Evolutionary conservation across 2,113 vertebrate genomes (phyloP).

Genomic region (Tragelaphus imberbis): DNA sequence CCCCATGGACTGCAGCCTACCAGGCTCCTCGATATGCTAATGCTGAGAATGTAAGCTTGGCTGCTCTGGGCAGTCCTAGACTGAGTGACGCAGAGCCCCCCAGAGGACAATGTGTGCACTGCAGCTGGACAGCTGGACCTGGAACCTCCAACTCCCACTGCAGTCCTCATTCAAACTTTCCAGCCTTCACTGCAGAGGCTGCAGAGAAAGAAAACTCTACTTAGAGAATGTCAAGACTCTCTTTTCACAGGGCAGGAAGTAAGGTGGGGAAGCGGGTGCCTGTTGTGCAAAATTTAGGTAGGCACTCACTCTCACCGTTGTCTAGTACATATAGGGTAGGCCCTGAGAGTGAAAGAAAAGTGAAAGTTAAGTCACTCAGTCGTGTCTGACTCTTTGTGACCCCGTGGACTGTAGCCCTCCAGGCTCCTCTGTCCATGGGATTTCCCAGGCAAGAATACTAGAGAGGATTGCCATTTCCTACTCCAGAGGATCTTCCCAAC

Average conservation of each 20-base stretch:
- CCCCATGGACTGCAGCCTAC: neutral
- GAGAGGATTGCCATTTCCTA: neutral
- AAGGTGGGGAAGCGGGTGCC: neutral
- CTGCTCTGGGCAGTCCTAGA: neutral
- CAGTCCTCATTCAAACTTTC: neutral
- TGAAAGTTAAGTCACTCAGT: neutral
- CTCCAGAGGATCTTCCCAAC: neutral
- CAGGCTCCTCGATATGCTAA: neutral
- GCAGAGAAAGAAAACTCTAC: neutral
- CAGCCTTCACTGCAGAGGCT: neutral
- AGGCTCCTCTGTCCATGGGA: neutral
- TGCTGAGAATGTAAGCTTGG: neutral
- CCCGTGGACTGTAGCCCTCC: neutral
- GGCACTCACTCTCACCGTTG: neutral
- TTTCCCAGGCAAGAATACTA: neutral
- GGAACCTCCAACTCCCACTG: too few species aligned
- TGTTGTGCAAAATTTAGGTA: neutral
- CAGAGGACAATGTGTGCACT: neutral
- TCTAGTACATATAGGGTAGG: neutral
- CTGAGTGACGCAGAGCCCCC: neutral
- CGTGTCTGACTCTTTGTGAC: neutral
- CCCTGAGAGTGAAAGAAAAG: neutral
- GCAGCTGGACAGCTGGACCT: neutral
- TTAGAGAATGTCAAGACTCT: neutral
- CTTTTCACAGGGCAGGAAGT: neutral